Evolutionary conservation across 2,888 invertebrate species (phyloP), one percentile per base, ranked within the genome.

Genomic region (Archips crataeganus): DNA sequence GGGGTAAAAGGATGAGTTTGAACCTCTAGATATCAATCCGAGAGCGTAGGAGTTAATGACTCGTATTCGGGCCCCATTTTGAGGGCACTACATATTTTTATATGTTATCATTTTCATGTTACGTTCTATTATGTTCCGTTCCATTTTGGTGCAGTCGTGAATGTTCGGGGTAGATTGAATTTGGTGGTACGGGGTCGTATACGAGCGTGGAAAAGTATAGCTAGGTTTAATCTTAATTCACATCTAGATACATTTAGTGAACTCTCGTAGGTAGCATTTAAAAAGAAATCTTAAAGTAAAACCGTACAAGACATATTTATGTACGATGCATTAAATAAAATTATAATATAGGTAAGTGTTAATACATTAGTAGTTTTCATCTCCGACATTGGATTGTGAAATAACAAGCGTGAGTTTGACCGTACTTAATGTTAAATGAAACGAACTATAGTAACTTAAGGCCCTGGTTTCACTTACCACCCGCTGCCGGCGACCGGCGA

Each of bases 21-120:
- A 70, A 72, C 70, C 62, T 59, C 65, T 66, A 76, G 89, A 88
- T 90, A 90, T 86, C 85, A 88, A 90, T 89, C 89, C 85, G 79
- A 79, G 68, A 64, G 65, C 71, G 42, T 61, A n/a, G 49, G 80
- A 84, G 79, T 84, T 83, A 87, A 86, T 86, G 83, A 81, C 76
- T 80, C 84, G 79, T 80, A 79, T 79, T 80, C 68, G 49, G 42
- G 45, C 69, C 54, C 60, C 70, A 70, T 74, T 74, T 65, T 49
- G 62, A 68, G 68, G 73, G 63, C 68, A 73, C 73, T 73, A 73
- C 73, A 73, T 60, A 73, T 73, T 73, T 71, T 73, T 73, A 73
- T 73, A 73, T 69, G 72, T 63, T 69, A 73, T 73, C 73, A 73
- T 73, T 69, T 71, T 71, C 64, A 10, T 64, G 54, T 59, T 34